Percentiles rank a stretch among this genome's conserved stretches.
These are phyloP conservation scores for Brachyistius frenatus DNA, from an alignment of 2,113 vertebrate genomes.

Conservation along the genomic window DNA sequence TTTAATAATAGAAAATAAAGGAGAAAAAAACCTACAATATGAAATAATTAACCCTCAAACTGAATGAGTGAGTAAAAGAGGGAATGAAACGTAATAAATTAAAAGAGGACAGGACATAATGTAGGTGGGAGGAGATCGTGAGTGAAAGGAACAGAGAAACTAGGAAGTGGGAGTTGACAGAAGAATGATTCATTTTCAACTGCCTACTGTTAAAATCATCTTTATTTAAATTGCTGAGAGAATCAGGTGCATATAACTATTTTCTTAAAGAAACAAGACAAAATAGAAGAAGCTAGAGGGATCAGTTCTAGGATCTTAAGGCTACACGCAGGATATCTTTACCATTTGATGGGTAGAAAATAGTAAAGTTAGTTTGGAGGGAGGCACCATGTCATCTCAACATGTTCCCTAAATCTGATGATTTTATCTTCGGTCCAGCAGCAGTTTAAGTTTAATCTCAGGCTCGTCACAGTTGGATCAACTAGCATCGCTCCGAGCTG, in stretches of 20 bases:
- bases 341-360: too few species aligned
- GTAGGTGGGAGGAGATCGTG: slow-evolving; percentile 56
- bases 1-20: too few species aligned
- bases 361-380: too few species aligned
- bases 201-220: neutral
- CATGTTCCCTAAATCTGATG: too few species aligned
- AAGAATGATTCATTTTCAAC: slow-evolving; percentile 30
- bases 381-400: too few species aligned
- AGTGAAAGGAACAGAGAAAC: neutral
- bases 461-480: neutral
- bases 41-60: neutral
- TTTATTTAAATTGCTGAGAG: slow-evolving; percentile 2
- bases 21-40: neutral
- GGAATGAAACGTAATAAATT: neutral
- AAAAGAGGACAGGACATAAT: slow-evolving; percentile 35
- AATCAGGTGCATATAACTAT: neutral
- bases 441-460: too few species aligned
- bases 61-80: neutral
- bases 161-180: neutral
- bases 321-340: too few species aligned
- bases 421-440: too few species aligned
- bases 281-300: neutral
- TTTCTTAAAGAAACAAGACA: neutral
- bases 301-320: neutral
- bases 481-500: neutral